These are phyloP conservation scores for Acanthosepion esculentum DNA, from an alignment of 2,888 invertebrate genomes.

Conservation along the genomic window DNA sequence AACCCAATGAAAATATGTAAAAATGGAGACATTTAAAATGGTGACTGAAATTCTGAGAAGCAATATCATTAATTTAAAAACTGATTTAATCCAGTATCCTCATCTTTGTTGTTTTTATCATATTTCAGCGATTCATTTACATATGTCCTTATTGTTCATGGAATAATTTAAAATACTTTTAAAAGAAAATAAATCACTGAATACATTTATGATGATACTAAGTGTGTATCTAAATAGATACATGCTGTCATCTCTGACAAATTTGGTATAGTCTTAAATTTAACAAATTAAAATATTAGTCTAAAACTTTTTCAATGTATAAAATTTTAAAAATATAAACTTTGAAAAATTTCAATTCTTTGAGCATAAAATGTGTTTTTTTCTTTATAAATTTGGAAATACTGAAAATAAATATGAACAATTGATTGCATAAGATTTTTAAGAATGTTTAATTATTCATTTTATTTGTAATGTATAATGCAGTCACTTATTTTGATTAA, in stretches of 20 bases:
- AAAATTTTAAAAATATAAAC: neutral
- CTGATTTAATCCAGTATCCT: neutral
- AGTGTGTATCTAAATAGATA: neutral
- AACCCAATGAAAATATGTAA: too few species aligned
- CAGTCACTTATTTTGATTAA: neutral
- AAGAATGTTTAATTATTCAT: neutral
- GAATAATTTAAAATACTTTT: neutral
- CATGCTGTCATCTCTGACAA: neutral
- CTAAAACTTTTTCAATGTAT: neutral
- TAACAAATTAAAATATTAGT: neutral
- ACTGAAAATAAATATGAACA: neutral
- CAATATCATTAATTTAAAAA: neutral
- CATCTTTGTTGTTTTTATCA: neutral
- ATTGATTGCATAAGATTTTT: neutral
- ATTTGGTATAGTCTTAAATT: neutral
- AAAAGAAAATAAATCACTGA: neutral
- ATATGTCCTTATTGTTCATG: neutral
- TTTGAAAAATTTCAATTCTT: neutral
- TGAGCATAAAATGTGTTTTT: neutral
- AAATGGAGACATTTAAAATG: neutral
- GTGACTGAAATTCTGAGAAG: neutral
- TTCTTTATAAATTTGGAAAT: neutral
- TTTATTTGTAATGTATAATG: neutral
- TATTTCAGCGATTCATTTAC: neutral
- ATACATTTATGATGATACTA: neutral